phyloP scores from a whole-genome alignment of 2,113 vertebrate species.

The Elephas maximus region DNA sequence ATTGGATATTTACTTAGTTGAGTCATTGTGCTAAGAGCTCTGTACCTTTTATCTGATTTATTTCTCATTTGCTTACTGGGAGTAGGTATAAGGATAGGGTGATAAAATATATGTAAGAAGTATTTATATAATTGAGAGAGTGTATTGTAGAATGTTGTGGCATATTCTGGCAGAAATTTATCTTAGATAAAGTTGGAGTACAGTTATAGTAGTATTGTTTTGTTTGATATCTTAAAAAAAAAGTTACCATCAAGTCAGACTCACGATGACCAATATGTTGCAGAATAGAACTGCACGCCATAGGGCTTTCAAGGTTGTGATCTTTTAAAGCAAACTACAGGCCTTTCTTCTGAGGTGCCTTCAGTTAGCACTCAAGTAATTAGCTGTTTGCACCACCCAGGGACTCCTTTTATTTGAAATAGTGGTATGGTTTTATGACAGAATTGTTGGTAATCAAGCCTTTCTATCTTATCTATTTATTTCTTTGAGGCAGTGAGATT shows the following conservation, averaged over 20 bases:
- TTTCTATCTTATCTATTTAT: neutral
- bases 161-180: conserved; percentile 13
- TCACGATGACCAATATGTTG: neutral
- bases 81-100: neutral
- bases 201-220: neutral
- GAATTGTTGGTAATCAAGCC: neutral
- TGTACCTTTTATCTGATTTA: neutral
- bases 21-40: neutral
- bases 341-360: neutral
- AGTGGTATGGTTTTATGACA: neutral
- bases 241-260: neutral
- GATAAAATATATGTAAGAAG: neutral
- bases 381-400: neutral
- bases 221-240: neutral
- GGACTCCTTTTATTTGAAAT: neutral
- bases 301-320: neutral
- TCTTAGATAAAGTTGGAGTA: neutral
- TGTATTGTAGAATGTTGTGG: neutral
- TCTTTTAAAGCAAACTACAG: neutral
- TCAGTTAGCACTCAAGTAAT: neutral
- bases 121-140: conserved; percentile 26
- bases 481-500: neutral
- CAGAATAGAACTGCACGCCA: neutral
- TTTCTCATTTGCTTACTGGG: neutral
- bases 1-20: conserved; percentile 32